These are phyloP conservation scores for Gallinago jamesoni DNA, from an alignment of 2,113 vertebrate species.

Conservation along the genomic window DNA sequence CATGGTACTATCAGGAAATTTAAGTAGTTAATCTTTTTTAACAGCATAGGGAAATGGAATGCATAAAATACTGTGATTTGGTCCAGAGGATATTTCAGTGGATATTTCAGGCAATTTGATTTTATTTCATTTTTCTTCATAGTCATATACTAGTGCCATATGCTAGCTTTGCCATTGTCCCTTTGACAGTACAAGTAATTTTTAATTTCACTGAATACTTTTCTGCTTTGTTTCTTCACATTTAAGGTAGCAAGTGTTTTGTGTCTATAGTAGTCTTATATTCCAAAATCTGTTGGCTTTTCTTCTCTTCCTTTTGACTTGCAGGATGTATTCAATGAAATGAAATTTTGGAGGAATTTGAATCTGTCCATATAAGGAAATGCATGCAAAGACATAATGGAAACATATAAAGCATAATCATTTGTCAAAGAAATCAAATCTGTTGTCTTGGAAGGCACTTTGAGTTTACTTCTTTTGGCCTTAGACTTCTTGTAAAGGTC, in stretches of 20 bases:
- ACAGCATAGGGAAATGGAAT: neutral
- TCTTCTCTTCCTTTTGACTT: neutral
- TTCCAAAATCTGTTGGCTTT: neutral
- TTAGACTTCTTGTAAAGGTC: neutral
- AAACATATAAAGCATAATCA: neutral
- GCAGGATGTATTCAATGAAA: neutral
- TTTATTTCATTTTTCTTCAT: neutral
- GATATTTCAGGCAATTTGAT: neutral
- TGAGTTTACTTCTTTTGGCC: neutral
- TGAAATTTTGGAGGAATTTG: neutral
- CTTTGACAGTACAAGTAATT: neutral
- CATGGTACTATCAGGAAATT: neutral
- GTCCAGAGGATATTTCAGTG: neutral
- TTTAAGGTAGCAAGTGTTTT: slow-evolving; percentile 1
- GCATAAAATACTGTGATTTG: neutral
- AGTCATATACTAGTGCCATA: neutral
- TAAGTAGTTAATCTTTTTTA: neutral
- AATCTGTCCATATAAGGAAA: neutral
- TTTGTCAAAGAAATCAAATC: slow-evolving; percentile 1
- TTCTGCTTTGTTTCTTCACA: slow-evolving; percentile 15
- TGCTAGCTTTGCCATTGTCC: neutral
- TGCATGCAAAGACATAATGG: neutral
- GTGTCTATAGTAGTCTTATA: neutral
- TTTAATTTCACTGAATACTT: slow-evolving; percentile 3
- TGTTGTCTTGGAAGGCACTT: neutral